Base-by-base conservation (phyloP, 2,888 invertebrate species). In the Xylota sylvarum region DNA sequence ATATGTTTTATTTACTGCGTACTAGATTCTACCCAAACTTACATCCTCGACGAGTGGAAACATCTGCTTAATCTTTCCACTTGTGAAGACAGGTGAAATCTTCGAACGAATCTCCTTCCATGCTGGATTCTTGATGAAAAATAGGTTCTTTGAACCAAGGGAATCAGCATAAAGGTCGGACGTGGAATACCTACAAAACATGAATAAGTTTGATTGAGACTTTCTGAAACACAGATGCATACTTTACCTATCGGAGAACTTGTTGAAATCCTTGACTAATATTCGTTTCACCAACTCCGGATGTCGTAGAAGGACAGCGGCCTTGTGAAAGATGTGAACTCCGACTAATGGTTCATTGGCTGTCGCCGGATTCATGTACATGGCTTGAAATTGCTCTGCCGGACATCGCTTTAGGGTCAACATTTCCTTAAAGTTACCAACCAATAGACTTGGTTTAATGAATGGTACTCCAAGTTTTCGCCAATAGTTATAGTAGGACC, bases 31-130 rank as follows among this genome's bases (percentile, higher is more conserved):
- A n/a, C 0, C 9, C 23, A 1, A 55, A 60, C 87, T 74, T 14
- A 92, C 91, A 87, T 92, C 90, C 14, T 90, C 90, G 30, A 92
- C 89, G 0, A 92, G 88, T 1, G 90, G 88, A 88, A 92, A 92
- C 91, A 92, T 92, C 73, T 92, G 89, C 74, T 91, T 92, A 5
- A 93, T 86, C 30, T 90, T 91, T 19, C 89, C 91, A 48, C 92
- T 91, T 19, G 93, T 93, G 72, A 93, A 94, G 48, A 94, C 92
- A 0, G 93, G 93, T 1, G 94, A 91, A 0, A 94, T 88, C 72
- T 93, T 93, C 0, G 90, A 58, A 1, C 94, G 91, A 12, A 94
- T 88, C 17, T 91, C 87, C 86, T 92, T 93, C 94, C 94, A 94
- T 0, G 90, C 90, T 0, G 94, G 93, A 89, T 93, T 93, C 69